Evolutionary conservation across 2,113 vertebrate genomes (phyloP).

Genomic region (Bujurquina vittata): DNA sequence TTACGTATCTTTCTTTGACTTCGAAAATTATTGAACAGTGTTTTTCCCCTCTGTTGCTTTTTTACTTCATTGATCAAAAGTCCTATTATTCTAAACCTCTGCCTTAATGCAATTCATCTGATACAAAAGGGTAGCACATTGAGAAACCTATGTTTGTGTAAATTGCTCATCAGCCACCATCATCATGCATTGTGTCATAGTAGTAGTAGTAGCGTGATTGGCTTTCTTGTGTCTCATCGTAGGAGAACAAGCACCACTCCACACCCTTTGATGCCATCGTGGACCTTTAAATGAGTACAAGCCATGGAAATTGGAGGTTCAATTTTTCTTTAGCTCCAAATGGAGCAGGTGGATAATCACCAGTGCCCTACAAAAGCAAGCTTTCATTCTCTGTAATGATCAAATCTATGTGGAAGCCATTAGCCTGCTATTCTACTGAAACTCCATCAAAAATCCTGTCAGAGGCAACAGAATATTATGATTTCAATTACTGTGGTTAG

Average conservation of each 20-base stretch:
- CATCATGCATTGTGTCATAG: constrained; percentile 14
- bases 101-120: background rate
- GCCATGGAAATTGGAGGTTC: constrained; percentile 49
- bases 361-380: constrained; percentile 52
- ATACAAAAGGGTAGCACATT: background rate
- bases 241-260: constrained; percentile 37
- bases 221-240: constrained; percentile 38
- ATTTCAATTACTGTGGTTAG: constrained; percentile 60
- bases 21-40: background rate
- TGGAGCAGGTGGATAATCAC: constrained; percentile 69
- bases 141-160: constrained; percentile 28
- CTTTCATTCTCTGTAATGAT: constrained; percentile 66
- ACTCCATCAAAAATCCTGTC: constrained; percentile 54
- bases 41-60: background rate
- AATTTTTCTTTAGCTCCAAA: constrained; percentile 38
- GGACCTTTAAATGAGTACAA: constrained; percentile 41
- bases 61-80: background rate
- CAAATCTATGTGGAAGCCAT: constrained; percentile 61
- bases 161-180: constrained; percentile 35
- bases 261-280: constrained; percentile 38
- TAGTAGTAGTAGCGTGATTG: constrained; percentile 23
- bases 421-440: constrained; percentile 48
- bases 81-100: background rate
- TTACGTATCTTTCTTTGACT: background rate
- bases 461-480: constrained; percentile 38